A percentile compares a stretch with the other conserved stretches of the same genome.
Evolutionary conservation across 2,113 vertebrate genomes (phyloP).

Genomic region (Salvator merianae): DNA sequence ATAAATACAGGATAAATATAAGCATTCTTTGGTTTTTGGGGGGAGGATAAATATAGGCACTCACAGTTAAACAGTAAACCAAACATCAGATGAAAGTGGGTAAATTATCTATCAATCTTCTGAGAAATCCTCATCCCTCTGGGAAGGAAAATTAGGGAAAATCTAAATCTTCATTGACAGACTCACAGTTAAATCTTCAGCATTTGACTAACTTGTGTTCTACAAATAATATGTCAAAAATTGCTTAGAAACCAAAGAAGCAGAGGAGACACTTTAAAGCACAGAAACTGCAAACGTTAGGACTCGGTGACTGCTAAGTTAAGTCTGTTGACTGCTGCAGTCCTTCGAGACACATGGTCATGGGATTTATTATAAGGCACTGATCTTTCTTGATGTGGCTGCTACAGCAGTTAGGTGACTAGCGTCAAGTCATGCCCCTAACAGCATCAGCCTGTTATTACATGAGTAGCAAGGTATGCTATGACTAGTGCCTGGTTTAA

Average conservation of each 20-base stretch:
- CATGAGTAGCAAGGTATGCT: slow-evolving; percentile 12
- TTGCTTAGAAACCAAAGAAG: neutral
- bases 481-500: slow-evolving; percentile 12
- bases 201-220: neutral
- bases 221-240: slow-evolving; percentile 24
- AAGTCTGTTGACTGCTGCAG: neutral
- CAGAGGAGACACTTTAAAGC: neutral
- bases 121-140: neutral
- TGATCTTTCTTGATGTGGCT: slow-evolving; percentile 7
- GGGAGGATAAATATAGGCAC: slow-evolving; percentile 22
- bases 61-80: slow-evolving; percentile 17
- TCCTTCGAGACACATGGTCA: neutral
- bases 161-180: neutral
- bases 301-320: slow-evolving; percentile 10
- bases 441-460: slow-evolving; percentile 13
- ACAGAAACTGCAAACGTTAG: slow-evolving; percentile 13
- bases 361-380: neutral
- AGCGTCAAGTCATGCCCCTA: neutral
- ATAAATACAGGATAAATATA: slow-evolving; percentile 6
- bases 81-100: neutral
- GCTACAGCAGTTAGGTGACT: neutral
- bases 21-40: slow-evolving; percentile 5
- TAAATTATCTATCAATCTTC: neutral
- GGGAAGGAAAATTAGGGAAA: slow-evolving; percentile 4
- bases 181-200: slow-evolving; percentile 3